These are phyloP conservation scores for human (Homo sapiens) DNA, from an alignment of 2,113 vertebrate species.

Conservation along the genomic window GRCh38 chrX:33412501-33413000, in stretches of 20 bases:
- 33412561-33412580: no score
- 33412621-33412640: no score
- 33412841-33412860: background rate
- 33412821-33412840: conserved; percentile 84
- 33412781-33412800: conserved; percentile 80
- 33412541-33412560: no score
- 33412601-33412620: no score
- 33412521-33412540: no score
- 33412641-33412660: no score
- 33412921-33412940: background rate
- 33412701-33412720: no score
- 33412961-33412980: background rate
- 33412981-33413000: background rate
- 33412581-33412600: no score
- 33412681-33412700: no score
- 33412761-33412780: conserved; percentile 7
- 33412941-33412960: background rate
- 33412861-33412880: background rate
- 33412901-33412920: background rate
- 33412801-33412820: conserved; percentile 80
- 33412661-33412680: no score
- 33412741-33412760: no score
- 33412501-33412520: background rate
- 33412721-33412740: no score
- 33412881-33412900: background rate